phyloP scores from a whole-genome alignment of 2,888 invertebrate genomes.

The Dolichopus griseipennis region DNA sequence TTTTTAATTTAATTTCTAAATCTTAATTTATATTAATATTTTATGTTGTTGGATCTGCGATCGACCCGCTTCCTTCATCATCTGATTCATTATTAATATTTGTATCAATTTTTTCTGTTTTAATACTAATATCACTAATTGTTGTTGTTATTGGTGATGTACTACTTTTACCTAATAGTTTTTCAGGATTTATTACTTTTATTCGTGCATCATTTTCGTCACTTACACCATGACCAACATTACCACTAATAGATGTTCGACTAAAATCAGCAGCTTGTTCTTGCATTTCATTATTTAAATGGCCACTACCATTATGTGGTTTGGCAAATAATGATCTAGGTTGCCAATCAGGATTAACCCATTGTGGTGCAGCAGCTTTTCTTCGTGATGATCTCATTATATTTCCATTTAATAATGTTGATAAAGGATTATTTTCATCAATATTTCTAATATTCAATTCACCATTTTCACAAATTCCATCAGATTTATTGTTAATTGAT shows the following conservation, averaged over 20 bases:
- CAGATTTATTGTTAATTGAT: constrained; percentile 22
- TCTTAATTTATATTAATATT: not conserved
- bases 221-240: not conserved
- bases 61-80: not conserved
- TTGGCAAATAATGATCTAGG: not conserved
- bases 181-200: not conserved
- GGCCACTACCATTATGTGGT: not conserved
- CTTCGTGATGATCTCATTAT: constrained; percentile 57
- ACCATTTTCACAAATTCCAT: constrained; percentile 21
- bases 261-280: not conserved
- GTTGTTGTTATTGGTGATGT: not conserved
- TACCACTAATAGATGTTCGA: not conserved
- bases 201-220: not conserved
- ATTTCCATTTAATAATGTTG: constrained; percentile 25
- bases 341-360: constrained; percentile 93
- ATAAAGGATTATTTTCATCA: constrained; percentile 21
- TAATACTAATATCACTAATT: not conserved
- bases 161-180: not conserved
- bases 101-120: not conserved
- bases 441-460: constrained; percentile 10
- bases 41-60: not conserved
- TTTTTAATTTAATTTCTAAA: not conserved
- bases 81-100: not conserved
- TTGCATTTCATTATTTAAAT: not conserved
- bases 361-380: constrained; percentile 94